Evolutionary conservation across 2,113 vertebrate species (phyloP).

Genomic region (Emydura subglobosa): DNA sequence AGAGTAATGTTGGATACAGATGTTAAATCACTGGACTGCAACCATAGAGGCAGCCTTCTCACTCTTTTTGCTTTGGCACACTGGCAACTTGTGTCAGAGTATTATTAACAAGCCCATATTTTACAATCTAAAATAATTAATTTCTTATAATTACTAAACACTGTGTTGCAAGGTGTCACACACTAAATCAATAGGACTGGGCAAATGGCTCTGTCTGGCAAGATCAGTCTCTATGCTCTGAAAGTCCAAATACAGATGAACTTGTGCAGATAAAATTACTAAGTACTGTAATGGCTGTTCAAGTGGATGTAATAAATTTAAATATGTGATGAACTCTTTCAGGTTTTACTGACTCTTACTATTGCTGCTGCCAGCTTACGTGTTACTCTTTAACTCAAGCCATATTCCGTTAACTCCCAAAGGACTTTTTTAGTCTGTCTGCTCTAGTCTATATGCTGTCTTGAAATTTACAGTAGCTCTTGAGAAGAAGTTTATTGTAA

Average conservation of each 20-base stretch:
- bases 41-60: background rate
- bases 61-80: background rate
- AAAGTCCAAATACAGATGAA: conserved; percentile 72
- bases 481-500: conserved; percentile 68
- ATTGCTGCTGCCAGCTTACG: conserved; percentile 73
- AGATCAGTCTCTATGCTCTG: conserved; percentile 23
- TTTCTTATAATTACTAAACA: background rate
- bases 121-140: background rate
- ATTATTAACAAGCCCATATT: background rate
- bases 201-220: conserved; percentile 37
- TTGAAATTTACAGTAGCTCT: background rate
- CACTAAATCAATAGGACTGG: conserved; percentile 6
- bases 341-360: conserved; percentile 75
- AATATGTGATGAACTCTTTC: conserved; percentile 66
- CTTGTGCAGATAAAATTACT: conserved; percentile 76
- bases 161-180: fast-evolving
- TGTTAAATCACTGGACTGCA: background rate
- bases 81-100: background rate
- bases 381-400: conserved; percentile 74
- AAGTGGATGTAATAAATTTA: conserved; percentile 75
- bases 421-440: conserved; percentile 67
- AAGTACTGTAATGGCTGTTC: conserved; percentile 69
- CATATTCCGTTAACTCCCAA: conserved; percentile 72
- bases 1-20: too few species aligned
- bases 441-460: conserved; percentile 73